Evolutionary conservation across 2,797 vertebrate genomes (phyloP).

Genomic region (Neosilurus mollespiculum): DNA sequence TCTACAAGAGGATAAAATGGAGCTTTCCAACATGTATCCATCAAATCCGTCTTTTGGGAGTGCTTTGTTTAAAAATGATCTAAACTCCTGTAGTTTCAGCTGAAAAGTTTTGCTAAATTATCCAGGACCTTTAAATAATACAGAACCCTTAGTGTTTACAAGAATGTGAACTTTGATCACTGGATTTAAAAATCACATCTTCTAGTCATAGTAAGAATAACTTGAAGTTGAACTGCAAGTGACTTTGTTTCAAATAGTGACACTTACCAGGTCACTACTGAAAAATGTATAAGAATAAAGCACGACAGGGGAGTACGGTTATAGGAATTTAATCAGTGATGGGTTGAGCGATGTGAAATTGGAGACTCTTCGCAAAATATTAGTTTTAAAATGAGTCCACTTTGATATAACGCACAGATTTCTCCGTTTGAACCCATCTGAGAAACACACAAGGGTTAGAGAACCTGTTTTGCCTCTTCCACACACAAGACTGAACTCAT

Average conservation of each 20-base stretch:
- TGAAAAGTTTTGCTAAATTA: neutral
- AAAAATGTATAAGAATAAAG: constrained; percentile 2
- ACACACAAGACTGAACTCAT: constrained; percentile 12
- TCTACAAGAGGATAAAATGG: neutral
- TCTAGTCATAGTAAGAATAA: neutral
- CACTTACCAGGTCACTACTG: neutral
- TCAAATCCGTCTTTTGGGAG: neutral
- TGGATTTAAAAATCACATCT: neutral
- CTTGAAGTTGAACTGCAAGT: neutral
- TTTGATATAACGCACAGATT: neutral
- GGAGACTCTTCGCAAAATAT: neutral
- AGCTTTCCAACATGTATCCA: neutral
- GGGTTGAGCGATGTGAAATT: neutral
- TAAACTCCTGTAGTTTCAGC: too few relatives aligned
- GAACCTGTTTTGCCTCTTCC: constrained; percentile 21
- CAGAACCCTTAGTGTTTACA: neutral
- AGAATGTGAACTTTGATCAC: neutral
- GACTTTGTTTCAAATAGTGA: neutral
- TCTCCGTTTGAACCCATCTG: too few relatives aligned
- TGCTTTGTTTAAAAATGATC: neutral
- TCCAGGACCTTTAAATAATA: neutral
- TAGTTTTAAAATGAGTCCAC: neutral
- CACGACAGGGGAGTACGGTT: neutral
- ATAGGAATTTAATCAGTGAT: neutral
- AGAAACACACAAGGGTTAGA: neutral